A percentile compares a stretch with the other conserved stretches of the same genome.
phyloP scores from a whole-genome alignment of 2,888 invertebrate genomes.

The Ormyrus thymus region DNA sequence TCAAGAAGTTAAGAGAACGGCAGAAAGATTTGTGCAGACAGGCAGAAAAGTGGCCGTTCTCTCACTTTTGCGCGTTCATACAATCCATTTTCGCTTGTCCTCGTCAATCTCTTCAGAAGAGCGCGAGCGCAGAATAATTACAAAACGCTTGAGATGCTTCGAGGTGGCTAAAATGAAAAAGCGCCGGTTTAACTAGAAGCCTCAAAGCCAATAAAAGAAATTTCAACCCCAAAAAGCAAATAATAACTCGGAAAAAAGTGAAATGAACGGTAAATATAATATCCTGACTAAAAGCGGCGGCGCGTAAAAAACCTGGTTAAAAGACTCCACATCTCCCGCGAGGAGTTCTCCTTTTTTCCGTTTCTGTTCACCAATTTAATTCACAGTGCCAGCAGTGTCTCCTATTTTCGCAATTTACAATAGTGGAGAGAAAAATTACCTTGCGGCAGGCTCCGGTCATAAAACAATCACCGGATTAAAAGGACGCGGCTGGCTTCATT shows the following conservation, averaged over 20 bases:
- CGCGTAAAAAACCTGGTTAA: slow-evolving; percentile 4
- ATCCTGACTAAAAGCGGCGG: not conserved
- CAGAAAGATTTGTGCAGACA: slow-evolving; percentile 6
- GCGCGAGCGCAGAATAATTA: slow-evolving; percentile 25
- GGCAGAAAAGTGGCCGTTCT: slow-evolving; percentile 26
- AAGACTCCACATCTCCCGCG: not conserved
- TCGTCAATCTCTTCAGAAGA: not conserved
- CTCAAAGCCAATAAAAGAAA: too few relatives aligned
- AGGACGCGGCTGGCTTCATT: slow-evolving; percentile 22
- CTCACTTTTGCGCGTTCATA: not conserved
- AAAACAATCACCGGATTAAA: slow-evolving; percentile 22
- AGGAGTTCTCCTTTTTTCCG: not conserved
- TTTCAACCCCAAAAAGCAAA: not conserved
- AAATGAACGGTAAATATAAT: slow-evolving; percentile 2
- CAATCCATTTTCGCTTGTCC: not conserved
- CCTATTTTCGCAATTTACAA: slow-evolving; percentile 24
- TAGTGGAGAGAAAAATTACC: slow-evolving; percentile 6
- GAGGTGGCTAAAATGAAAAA: not conserved
- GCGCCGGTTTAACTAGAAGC: not conserved
- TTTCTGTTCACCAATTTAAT: slow-evolving; percentile 23
- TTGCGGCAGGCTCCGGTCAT: not conserved
- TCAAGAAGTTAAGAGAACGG: slow-evolving; percentile 8
- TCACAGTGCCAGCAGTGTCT: slow-evolving; percentile 1
- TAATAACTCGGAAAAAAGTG: not conserved
- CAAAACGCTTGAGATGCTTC: not conserved